These are phyloP conservation scores for Mugil cephalus DNA, from an alignment of 2,113 vertebrate genomes.

Conservation along the genomic window DNA sequence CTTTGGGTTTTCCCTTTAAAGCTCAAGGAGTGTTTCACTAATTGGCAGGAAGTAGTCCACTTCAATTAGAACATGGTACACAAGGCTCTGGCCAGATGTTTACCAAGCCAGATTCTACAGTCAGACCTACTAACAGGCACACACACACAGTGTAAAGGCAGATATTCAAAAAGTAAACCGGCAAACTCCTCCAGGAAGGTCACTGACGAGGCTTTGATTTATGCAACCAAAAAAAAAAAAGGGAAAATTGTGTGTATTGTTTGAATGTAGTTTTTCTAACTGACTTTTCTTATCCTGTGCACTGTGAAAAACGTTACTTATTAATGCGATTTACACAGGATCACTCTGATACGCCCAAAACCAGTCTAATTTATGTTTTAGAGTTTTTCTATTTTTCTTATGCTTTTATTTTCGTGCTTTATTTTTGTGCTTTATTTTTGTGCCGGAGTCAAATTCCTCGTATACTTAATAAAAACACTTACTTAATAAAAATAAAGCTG, in stretches of 20 bases:
- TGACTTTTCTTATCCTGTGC: too few species aligned
- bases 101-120: conserved; percentile 57
- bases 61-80: conserved; percentile 74
- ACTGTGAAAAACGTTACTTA: neutral
- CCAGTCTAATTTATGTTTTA: too few species aligned
- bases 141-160: neutral
- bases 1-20: conserved; percentile 81
- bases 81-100: conserved; percentile 78
- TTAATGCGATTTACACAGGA: neutral
- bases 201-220: neutral
- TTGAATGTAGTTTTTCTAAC: too few species aligned
- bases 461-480: too few species aligned
- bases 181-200: neutral
- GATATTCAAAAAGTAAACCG: neutral
- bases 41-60: conserved; percentile 82
- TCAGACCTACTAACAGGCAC: conserved; percentile 27
- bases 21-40: conserved; percentile 80
- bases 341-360: too few species aligned
- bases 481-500: too few species aligned
- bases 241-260: too few species aligned
- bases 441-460: too few species aligned
- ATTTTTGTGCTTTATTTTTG: too few species aligned
- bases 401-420: too few species aligned
- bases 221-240: neutral
- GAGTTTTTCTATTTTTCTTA: too few species aligned